Evolutionary conservation across 2,113 vertebrate genomes (phyloP).

Genomic region (Xenopus borealis): DNA sequence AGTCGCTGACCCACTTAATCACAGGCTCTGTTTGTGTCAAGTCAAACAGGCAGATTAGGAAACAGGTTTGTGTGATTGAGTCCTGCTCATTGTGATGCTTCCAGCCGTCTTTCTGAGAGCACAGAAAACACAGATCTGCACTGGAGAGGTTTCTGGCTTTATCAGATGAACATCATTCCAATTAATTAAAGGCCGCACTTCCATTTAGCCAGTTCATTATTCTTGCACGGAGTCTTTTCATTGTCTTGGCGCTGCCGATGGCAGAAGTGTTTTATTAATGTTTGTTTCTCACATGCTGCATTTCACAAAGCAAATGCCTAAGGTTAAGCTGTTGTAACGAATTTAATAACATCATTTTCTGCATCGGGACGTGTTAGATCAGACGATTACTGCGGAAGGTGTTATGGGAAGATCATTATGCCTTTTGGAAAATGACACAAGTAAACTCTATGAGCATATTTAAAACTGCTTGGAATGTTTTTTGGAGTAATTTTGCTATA

Average conservation of each 20-base stretch:
- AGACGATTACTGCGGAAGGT: too few relatives aligned
- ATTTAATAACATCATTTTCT: too few relatives aligned
- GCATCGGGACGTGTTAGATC: too few relatives aligned
- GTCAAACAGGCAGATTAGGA: constrained; percentile 15
- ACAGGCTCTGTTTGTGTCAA: constrained; percentile 38
- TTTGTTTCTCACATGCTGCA: too few relatives aligned
- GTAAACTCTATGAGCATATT: too few relatives aligned
- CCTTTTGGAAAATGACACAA: too few relatives aligned
- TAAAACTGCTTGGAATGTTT: too few relatives aligned
- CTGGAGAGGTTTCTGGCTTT: background rate
- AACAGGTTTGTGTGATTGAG: background rate
- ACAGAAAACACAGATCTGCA: background rate
- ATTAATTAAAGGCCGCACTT: constrained; percentile 6
- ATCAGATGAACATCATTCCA: background rate
- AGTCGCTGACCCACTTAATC: constrained; percentile 51
- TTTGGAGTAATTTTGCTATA: too few relatives aligned
- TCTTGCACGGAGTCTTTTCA: background rate
- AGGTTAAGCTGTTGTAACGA: too few relatives aligned
- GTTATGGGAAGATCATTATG: too few relatives aligned
- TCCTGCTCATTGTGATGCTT: background rate
- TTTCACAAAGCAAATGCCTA: too few relatives aligned
- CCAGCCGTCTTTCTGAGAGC: background rate
- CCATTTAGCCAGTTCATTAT: constrained; percentile 12
- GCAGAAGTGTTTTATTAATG: too few relatives aligned
- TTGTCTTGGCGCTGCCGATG: background rate